These are phyloP conservation scores for Tenrec ecaudatus DNA, from an alignment of 2,113 vertebrate species.

Conservation along the genomic window DNA sequence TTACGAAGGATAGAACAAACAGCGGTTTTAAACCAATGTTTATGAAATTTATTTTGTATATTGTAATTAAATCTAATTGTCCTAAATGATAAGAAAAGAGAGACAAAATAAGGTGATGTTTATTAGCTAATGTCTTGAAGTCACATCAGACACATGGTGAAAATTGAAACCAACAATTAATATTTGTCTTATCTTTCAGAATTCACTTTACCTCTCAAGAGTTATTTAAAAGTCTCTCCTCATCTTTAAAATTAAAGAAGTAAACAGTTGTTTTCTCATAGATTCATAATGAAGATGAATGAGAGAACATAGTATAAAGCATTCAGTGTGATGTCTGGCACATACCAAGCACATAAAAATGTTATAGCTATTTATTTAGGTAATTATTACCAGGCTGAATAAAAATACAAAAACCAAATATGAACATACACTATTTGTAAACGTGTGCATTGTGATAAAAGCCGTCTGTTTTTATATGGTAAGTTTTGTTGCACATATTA, in stretches of 20 bases:
- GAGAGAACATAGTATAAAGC: neutral
- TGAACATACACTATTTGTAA: neutral
- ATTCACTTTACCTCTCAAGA: neutral
- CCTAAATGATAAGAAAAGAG: neutral
- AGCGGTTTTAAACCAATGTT: neutral
- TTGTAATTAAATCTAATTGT: neutral
- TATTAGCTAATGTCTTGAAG: neutral
- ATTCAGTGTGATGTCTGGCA: neutral
- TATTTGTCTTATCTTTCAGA: neutral
- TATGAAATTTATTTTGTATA: neutral
- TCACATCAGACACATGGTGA: neutral
- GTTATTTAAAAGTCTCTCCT: neutral
- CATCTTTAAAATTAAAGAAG: neutral
- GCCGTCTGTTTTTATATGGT: neutral
- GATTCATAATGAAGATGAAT: neutral
- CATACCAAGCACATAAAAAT: neutral
- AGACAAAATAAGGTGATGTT: neutral
- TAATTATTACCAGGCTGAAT: neutral
- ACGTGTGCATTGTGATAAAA: neutral
- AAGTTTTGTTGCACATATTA: neutral
- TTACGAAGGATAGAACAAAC: neutral
- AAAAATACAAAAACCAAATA: neutral
- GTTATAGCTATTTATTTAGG: neutral
- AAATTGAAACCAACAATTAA: neutral
- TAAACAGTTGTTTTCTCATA: neutral